Conservation (phyloP, 2,113 vertebrate species). For the Jaculus jaculus region DNA sequence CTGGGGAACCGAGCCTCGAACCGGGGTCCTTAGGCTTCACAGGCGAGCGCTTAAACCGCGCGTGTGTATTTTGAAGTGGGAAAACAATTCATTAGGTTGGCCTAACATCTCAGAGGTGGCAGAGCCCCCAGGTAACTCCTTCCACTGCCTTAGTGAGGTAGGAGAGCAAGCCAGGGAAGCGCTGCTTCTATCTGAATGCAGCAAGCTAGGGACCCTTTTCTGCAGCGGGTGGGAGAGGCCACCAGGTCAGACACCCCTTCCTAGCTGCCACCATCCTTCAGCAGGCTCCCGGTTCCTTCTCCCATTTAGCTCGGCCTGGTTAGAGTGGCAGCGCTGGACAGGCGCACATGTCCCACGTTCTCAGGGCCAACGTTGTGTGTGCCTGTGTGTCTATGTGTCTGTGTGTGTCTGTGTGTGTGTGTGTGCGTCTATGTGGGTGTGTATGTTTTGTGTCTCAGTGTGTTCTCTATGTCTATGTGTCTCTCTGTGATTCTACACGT, state of each 20-base stretch:
- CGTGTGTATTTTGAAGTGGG: slow-evolving; percentile 34
- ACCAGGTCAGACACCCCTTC: not conserved
- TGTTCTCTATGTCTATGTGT: too few species aligned
- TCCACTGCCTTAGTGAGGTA: not conserved
- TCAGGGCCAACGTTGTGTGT: not conserved
- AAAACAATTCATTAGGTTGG: slow-evolving; percentile 69
- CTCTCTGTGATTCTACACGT: too few species aligned
- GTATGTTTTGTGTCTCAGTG: too few species aligned
- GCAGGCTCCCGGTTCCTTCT: too few species aligned
- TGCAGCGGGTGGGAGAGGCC: not conserved
- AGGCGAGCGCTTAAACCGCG: too few species aligned
- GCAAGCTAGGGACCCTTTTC: not conserved
- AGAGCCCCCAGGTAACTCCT: slow-evolving; percentile 35
- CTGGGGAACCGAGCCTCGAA: too few species aligned
- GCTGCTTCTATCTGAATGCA: not conserved
- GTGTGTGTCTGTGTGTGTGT: not conserved
- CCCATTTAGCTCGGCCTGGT: not conserved
- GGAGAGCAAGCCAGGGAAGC: not conserved
- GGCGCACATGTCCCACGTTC: not conserved
- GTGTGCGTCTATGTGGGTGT: not conserved
- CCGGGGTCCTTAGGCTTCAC: too few species aligned
- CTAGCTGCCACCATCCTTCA: not conserved
- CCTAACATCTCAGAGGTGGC: slow-evolving; percentile 34
- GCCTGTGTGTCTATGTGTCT: too few species aligned
- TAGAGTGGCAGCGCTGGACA: not conserved